Evolutionary conservation across 64 coral and sea anemone species (phyloP), one percentile per base, ranked within the genome.

Genomic region (Montipora foliosa): DNA sequence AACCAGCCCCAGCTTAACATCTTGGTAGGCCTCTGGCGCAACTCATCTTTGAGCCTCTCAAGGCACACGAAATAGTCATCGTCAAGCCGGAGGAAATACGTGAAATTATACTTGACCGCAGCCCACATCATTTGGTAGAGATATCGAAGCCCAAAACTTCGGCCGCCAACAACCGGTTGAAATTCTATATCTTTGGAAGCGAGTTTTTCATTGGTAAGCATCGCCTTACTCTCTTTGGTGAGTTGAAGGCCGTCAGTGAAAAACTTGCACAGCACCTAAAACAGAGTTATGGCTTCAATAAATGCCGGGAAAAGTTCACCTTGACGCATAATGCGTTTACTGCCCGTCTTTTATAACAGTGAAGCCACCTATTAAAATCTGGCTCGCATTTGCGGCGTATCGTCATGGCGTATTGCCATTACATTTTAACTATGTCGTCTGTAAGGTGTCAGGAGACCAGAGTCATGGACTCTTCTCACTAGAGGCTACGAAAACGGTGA

Each of bases 61-160:
- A 93, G 24, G 14, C 92, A 93, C 16, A 93, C 70, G 15, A 89
- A 93, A 82, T 83, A 92, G 47, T 92, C 90, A 62, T 92, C 90
- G 55, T 92, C 90, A 8, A 69, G n/a, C 12, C 90, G 79, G 5
- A 92, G 80, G 5, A 84, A 83, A 80, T 92, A 92, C n/a, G 66
- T 15, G 55, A 92, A 92, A 37, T 92, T 20, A 21, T 83, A 82
- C 49, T 84, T 73, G 8, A 79, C 62, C 1, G 14, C 37, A 3
- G 90, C 90, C 90, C 90, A 92, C 75, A 47, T 62, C 24, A 92
- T 75, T 16, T 92, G 90, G 49, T 73, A 84, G 20, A 92, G 73
- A 82, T 83, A 92, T 52, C 90, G 78, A 55, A 73, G 80, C 4
- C 79, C 90, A 74, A 92, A 92, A 13, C 67, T 76, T 84, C 61